A percentile compares a stretch with the other conserved stretches of the same genome.
Conservation (phyloP, 2,113 vertebrate species). For the Corapipo altera region DNA sequence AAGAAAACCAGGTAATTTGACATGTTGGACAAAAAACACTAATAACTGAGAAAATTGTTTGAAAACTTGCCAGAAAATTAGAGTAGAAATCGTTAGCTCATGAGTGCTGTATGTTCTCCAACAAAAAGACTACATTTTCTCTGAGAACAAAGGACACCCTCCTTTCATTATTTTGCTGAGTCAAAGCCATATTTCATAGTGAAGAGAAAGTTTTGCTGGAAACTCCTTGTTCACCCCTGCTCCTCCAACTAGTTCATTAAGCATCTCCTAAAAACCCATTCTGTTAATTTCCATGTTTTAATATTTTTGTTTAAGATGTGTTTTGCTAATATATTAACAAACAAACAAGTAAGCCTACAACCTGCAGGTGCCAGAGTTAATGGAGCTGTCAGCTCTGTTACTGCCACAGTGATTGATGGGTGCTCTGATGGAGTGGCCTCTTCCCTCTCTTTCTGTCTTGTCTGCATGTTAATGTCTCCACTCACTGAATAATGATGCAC, state of each 20-base stretch:
- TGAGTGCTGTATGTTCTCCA: background rate
- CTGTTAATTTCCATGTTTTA: background rate
- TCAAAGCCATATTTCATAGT: background rate
- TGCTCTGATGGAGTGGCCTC: background rate
- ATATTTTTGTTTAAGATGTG: background rate
- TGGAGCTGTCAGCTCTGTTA: background rate
- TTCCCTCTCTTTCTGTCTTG: background rate
- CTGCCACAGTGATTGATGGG: background rate
- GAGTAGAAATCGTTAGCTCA: background rate
- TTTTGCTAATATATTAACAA: background rate
- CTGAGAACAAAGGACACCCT: background rate
- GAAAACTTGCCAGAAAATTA: background rate
- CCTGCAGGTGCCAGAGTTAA: background rate
- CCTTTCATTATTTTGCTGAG: background rate
- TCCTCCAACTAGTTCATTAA: background rate
- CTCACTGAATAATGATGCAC: background rate
- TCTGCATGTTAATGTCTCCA: constrained; percentile 14
- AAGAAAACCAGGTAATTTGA: background rate
- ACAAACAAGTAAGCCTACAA: background rate
- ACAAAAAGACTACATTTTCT: background rate
- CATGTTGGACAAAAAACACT: background rate
- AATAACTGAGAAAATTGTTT: background rate
- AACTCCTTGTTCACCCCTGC: background rate
- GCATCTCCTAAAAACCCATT: background rate
- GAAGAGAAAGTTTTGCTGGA: background rate